A percentile compares a stretch with the other conserved stretches of the same genome.
Conservation (phyloP, 2,888 invertebrate genomes). For the Artemia sinica region DNA sequence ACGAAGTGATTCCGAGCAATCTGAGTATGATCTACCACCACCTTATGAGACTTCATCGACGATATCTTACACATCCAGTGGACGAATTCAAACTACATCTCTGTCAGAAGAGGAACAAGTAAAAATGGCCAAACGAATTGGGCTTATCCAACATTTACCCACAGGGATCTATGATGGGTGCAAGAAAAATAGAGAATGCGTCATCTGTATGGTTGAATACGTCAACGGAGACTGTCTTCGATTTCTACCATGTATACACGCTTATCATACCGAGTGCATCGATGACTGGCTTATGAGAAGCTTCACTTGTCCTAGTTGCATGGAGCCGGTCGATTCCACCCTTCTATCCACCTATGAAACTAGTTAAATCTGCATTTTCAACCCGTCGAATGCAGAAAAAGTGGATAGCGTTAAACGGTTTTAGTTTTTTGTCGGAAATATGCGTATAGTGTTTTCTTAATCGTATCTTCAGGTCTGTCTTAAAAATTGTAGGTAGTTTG, state of each 20-base stretch:
- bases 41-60: background rate
- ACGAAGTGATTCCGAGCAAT: slow-evolving; percentile 5
- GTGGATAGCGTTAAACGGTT: too few relatives aligned
- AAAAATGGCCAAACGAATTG: slow-evolving; percentile 67
- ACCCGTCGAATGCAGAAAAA: too few relatives aligned
- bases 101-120: slow-evolving; percentile 55
- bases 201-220: slow-evolving; percentile 83
- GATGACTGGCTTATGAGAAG: slow-evolving; percentile 77
- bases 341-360: slow-evolving; percentile 63
- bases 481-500: too few relatives aligned
- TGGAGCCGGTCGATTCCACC: slow-evolving; percentile 82
- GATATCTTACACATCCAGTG: too few relatives aligned
- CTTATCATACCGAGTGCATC: slow-evolving; percentile 71
- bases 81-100: too few relatives aligned
- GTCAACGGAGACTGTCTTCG: slow-evolving; percentile 57
- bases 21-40: background rate
- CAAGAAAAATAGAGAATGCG: slow-evolving; percentile 65
- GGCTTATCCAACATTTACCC: slow-evolving; percentile 70
- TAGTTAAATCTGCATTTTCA: slow-evolving; percentile 26
- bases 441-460: too few relatives aligned
- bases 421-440: too few relatives aligned
- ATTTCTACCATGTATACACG: slow-evolving; percentile 71
- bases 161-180: slow-evolving; percentile 64
- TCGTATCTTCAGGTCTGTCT: too few relatives aligned
- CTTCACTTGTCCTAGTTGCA: slow-evolving; percentile 75